A percentile compares a stretch with the other conserved stretches of the same genome.
phyloP scores from a whole-genome alignment of 2,888 invertebrate genomes.

The Latrodectus hesperus region DNA sequence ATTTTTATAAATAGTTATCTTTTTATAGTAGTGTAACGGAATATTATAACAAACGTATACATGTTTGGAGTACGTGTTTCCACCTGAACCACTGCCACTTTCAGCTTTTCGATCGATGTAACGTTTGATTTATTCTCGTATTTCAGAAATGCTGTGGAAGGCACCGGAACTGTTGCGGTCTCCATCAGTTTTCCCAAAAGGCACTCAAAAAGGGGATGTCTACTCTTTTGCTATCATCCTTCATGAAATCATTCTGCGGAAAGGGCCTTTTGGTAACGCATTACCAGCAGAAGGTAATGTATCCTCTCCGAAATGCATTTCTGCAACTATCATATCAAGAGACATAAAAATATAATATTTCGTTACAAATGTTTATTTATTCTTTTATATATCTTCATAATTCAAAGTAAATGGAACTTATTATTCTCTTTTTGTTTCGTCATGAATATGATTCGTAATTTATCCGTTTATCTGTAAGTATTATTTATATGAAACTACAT shows the following conservation, averaged over 20 bases:
- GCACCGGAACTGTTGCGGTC: slow-evolving; percentile 92
- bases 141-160: slow-evolving; percentile 91
- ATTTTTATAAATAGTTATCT: no score
- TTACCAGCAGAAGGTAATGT: slow-evolving; percentile 84
- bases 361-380: no score
- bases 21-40: no score
- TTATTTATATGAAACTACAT: no score
- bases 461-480: no score
- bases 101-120: no score
- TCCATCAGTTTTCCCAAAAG: slow-evolving; percentile 80
- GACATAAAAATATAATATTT: not conserved
- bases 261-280: slow-evolving; percentile 90
- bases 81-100: not conserved
- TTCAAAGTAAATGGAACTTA: no score
- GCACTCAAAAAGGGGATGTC: slow-evolving; percentile 93
- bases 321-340: not conserved
- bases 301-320: not conserved
- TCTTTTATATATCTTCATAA: no score
- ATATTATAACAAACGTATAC: no score
- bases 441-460: no score
- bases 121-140: not conserved
- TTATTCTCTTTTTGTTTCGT: no score
- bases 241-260: slow-evolving; percentile 92
- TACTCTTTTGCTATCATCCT: slow-evolving; percentile 97
- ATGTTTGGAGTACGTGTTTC: not conserved